Evolutionary conservation across 2,113 vertebrate species (phyloP), one percentile per base, ranked within the genome.

Genomic region (Colinus virginianus): DNA sequence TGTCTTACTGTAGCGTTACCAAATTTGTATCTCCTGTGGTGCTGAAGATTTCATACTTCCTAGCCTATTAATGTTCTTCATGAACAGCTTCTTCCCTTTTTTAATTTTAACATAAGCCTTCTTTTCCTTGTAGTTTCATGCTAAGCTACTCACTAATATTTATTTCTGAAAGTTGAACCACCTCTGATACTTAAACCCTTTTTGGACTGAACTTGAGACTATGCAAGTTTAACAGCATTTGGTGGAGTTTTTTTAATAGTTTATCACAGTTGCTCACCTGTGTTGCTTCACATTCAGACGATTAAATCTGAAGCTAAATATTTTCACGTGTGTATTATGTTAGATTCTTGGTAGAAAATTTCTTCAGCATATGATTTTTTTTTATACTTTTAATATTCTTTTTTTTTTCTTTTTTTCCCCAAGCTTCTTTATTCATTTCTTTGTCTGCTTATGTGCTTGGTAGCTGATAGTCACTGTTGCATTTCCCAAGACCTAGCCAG

Each of bases 11-110:
- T 84, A 62, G 30, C 14, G 69, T 90, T 87, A 84, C 71, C 45
- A 69, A 62, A 79, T 89, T 40, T 58, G 5, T 64, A 17, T 84
- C n/a, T 78, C 63, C 53, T 55, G 70, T 91, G 81, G 81, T 87
- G 75, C 58, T 90, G 87, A 67, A 89, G 89, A 93, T 46, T 62
- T 53, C 61, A 32, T 82, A 28, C n/a, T 84, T 95, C 45, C 45
- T 68, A 83, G 55, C 25, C 10, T 77, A 7, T 62, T 91, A 85
- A 42, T 12, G 20, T 94, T 9, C 55, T 87, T 87, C 4, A 1
- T 95, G 43, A 77, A 72, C 42, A 49, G 49, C 49, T 91, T 46
- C n/a, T 95, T 84, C 88, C 67, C 84, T 40, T 9, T 15, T 83
- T 90, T 53, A 36, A 36, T 94, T 94, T 63, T 72, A 42, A 87